A percentile compares a stretch with the other conserved stretches of the same genome.
phyloP scores from a whole-genome alignment of 2,888 invertebrate genomes.

The Formica aserva region DNA sequence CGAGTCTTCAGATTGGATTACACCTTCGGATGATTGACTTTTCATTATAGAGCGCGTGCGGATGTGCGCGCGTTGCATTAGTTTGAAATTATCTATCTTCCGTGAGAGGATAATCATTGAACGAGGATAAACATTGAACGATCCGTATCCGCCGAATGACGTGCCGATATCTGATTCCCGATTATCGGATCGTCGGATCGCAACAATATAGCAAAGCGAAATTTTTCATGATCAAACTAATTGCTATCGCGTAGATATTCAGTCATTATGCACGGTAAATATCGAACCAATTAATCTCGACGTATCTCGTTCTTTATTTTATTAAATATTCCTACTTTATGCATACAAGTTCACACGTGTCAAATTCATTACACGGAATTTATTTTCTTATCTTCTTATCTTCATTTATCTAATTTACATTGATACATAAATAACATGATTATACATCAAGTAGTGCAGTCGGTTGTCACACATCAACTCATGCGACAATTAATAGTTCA shows the following conservation, averaged over 20 bases:
- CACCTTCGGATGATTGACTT: conserved; percentile 47
- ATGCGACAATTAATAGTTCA: not conserved
- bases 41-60: conserved; percentile 31
- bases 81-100: conserved; percentile 43
- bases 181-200: conserved; percentile 38
- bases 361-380: not conserved
- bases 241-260: not conserved
- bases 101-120: conserved; percentile 25
- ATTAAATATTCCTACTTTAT: not conserved
- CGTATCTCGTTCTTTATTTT: not conserved
- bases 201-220: not conserved
- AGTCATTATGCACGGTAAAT: not conserved
- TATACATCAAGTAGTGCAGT: not conserved
- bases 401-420: not conserved
- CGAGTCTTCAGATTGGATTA: conserved; percentile 31
- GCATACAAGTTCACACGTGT: not conserved
- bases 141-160: conserved; percentile 29
- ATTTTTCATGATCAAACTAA: conserved; percentile 16
- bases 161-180: conserved; percentile 31
- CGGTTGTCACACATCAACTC: not conserved
- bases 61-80: conserved; percentile 15
- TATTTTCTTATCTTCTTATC: conserved; percentile 9
- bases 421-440: not conserved
- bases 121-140: conserved; percentile 40
- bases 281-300: conserved; percentile 41